Base-by-base conservation (phyloP, 1,140 invertebrate genomes). In the Ylistrum balloti region DNA sequence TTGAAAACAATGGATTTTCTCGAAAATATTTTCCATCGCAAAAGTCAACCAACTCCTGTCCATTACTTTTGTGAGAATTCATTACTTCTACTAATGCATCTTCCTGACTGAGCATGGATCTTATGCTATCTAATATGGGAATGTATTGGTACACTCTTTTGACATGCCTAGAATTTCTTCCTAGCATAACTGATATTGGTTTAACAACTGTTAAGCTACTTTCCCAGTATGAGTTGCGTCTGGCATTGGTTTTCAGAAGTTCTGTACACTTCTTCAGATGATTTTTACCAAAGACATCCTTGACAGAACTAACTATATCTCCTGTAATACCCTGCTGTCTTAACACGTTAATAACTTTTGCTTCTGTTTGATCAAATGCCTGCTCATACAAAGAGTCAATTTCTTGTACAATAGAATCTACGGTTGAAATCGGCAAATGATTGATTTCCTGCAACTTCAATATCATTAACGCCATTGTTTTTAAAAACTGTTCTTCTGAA, bases 101-200 rank as follows among this genome's bases (percentile, higher is more conserved):
- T 74, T 74, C 56, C 56, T 74, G 22, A 3, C 28, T 22, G 13
- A 74, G 56, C 56, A 74, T 74, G 28, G n/a, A n/a, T 7, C n/a
- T 74, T 74, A n/a, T 74, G 22, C 56, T 74, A 74, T 74, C 56
- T 74, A 74, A 5, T 28, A 74, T 74, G n/a, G 56, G 56, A 74
- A 74, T 7, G 28, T 74, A 74, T 11, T 74, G 22, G 1, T 28
- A 74, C 5, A 5, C 0, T 74, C 22, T 74, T 74, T 74, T n/a
- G 1, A 74, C 13, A 74, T 74, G 56, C 28, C 22, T n/a, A 28
- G 56, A 74, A 74, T 74, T 74, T 9, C n/a, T 22, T 45, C 9
- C 9, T 45, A 45, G 9, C 20, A 17, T 5, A 0, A 74, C n/a
- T 74, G 56, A 0, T n/a, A 45, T 7, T 5, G 56, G 22, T 56